phyloP scores from a whole-genome alignment of 2,113 vertebrate species.

The Xiphophorus maculatus region DNA sequence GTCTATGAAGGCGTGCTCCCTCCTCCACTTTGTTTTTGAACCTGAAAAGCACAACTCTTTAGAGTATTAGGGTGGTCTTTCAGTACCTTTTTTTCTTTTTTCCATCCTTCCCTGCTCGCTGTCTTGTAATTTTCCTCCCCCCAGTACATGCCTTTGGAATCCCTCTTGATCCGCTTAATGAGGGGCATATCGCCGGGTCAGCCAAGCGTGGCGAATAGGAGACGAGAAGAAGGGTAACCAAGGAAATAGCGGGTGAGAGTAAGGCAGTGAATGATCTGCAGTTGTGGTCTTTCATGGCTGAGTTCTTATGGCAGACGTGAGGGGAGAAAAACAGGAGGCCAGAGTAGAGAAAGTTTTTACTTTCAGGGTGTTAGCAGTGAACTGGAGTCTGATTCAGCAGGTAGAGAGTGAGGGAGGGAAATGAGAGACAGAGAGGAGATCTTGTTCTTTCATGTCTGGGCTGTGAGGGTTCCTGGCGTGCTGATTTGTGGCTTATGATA shows the following conservation, averaged over 20 bases:
- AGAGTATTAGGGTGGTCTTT: constrained; percentile 59
- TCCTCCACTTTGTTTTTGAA: constrained; percentile 45
- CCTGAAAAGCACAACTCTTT: constrained; percentile 63
- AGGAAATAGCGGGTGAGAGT: constrained; percentile 39
- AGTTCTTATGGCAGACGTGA: constrained; percentile 19
- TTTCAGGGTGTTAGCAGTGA: constrained; percentile 10
- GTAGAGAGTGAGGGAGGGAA: not conserved
- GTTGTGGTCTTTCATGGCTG: constrained; percentile 39
- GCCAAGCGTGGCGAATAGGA: constrained; percentile 73
- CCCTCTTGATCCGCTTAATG: constrained; percentile 80
- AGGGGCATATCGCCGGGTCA: constrained; percentile 80
- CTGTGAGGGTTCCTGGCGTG: constrained; percentile 99
- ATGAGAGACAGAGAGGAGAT: constrained; percentile 13
- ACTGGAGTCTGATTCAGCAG: constrained; percentile 15
- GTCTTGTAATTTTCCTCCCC: constrained; percentile 64
- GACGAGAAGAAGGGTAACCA: constrained; percentile 59
- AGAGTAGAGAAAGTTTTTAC: constrained; percentile 19
- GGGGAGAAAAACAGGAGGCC: constrained; percentile 16
- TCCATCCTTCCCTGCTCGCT: constrained; percentile 27
- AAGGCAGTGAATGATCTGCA: constrained; percentile 39
- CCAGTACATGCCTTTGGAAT: constrained; percentile 76
- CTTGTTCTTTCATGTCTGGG: constrained; percentile 84
- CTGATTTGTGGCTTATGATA: constrained; percentile 99
- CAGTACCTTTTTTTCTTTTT: not conserved
- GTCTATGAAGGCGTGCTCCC: constrained; percentile 51